Evolutionary conservation across 2,888 invertebrate species (phyloP), one percentile per base, ranked within the genome.

Genomic region (Pammene fasciana): DNA sequence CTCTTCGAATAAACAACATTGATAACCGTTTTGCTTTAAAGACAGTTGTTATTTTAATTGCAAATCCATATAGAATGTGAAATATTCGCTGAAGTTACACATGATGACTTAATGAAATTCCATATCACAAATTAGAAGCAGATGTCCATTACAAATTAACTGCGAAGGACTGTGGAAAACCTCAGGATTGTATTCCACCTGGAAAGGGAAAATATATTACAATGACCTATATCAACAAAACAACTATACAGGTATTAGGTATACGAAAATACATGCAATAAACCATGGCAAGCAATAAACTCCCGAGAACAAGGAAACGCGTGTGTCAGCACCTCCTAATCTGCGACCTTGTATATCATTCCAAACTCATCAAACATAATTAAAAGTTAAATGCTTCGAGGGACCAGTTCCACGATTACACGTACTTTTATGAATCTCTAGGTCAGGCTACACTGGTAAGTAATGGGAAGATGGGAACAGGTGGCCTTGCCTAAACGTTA

Each of bases 401-500:
- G 16, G 3, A 46, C 48, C 48, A 48, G 48, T 16, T 14, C 16
- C 16, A 16, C 16, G 0, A 9, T 48, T 16, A 45, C 13, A 13
- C 5, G 8, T 13, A 50, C 11, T 13, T 18, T 26, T 43, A 13
- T 11, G 11, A 46, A 50, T 4, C 34, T 54, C 2, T 1, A 34
- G 54, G 8, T 34, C 52, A 54, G 2, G 13, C 5, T 54, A 36
- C n/a, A 34, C 54, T 34, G 34, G 13, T 8, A 4, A 10, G 11
- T n/a, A 11, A 54, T 54, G 54, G 52, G 52, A 54, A 13, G 2
- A n/a, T n/a, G n/a, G n/a, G n/a, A n/a, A 26, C 54, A n/a, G n/a
- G 50, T 50, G 34, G 54, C 26, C 52, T 82, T 83, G 78, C 73
- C 72, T 72, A 73, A 72, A 74, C 67, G 67, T 70, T 72, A 67